These are phyloP conservation scores for Noturus placidus DNA, from an alignment of 2,113 vertebrate species.

Conservation along the genomic window DNA sequence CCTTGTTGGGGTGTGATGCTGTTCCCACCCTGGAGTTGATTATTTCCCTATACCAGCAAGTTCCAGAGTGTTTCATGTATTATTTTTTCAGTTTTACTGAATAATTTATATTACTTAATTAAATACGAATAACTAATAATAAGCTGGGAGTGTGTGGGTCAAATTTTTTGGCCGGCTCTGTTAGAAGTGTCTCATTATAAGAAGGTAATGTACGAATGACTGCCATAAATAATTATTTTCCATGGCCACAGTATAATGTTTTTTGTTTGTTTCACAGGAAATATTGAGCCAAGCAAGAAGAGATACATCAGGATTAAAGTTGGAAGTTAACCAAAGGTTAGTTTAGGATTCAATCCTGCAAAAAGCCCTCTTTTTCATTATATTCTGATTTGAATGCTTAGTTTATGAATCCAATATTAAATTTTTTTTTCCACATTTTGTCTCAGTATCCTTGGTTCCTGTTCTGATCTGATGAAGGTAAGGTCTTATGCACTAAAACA, in stretches of 20 bases:
- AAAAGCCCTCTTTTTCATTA: not conserved
- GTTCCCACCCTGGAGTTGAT: too few species aligned
- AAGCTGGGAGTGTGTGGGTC: not conserved
- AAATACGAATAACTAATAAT: not conserved
- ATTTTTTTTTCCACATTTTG: not conserved
- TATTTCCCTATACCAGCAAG: too few species aligned
- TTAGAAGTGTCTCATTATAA: not conserved
- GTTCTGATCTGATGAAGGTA: conserved; percentile 89
- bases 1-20: too few species aligned
- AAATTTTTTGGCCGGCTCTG: not conserved
- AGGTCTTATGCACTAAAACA: not conserved
- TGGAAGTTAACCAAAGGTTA: conserved; percentile 95
- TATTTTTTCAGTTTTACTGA: too few species aligned
- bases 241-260: not conserved
- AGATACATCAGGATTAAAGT: conserved; percentile 82
- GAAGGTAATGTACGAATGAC: not conserved
- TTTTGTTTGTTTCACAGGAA: conserved; percentile 72
- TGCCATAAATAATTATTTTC: not conserved
- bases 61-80: too few species aligned
- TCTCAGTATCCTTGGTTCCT: conserved; percentile 89
- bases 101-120: too few species aligned
- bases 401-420: not conserved
- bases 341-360: conserved; percentile 38
- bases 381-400: not conserved
- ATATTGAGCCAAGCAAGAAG: conserved; percentile 87